phyloP scores from a whole-genome alignment of 2,888 invertebrate genomes.

The Hirtodrosophila histrioides region DNA sequence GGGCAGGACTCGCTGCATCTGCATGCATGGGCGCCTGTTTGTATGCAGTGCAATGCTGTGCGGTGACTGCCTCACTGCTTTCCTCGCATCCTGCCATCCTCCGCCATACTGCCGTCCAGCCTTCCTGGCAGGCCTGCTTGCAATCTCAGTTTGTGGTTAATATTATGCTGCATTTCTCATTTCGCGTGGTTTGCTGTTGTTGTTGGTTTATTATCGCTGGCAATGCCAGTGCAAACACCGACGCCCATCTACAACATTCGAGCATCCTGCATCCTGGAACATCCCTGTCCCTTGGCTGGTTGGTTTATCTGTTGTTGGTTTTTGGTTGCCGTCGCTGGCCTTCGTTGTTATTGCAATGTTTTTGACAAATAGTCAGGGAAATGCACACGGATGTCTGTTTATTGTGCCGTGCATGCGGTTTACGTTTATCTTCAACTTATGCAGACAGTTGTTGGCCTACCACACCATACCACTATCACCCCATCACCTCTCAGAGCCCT shows the following conservation, averaged over 20 bases:
- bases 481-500: not conserved
- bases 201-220: slow-evolving; percentile 75
- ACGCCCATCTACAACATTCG: slow-evolving; percentile 14
- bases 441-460: slow-evolving; percentile 66
- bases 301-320: slow-evolving; percentile 69
- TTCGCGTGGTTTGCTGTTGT: slow-evolving; percentile 65
- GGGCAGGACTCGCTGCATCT: slow-evolving; percentile 20
- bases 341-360: slow-evolving; percentile 77
- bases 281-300: slow-evolving; percentile 38
- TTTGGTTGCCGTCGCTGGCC: slow-evolving; percentile 60
- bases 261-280: slow-evolving; percentile 45
- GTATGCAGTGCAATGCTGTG: slow-evolving; percentile 44
- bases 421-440: slow-evolving; percentile 79
- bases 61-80: slow-evolving; percentile 11
- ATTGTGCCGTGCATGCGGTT: slow-evolving; percentile 79
- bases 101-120: not conserved
- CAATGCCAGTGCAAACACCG: slow-evolving; percentile 67
- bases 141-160: slow-evolving; percentile 82
- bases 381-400: slow-evolving; percentile 80
- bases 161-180: slow-evolving; percentile 80
- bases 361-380: slow-evolving; percentile 79
- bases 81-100: not conserved
- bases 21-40: slow-evolving; percentile 26
- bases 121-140: slow-evolving; percentile 51
- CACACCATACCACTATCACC: not conserved